These are phyloP conservation scores for Oxygymnocypris stewartii DNA, from an alignment of 2,113 vertebrate genomes.

Conservation along the genomic window DNA sequence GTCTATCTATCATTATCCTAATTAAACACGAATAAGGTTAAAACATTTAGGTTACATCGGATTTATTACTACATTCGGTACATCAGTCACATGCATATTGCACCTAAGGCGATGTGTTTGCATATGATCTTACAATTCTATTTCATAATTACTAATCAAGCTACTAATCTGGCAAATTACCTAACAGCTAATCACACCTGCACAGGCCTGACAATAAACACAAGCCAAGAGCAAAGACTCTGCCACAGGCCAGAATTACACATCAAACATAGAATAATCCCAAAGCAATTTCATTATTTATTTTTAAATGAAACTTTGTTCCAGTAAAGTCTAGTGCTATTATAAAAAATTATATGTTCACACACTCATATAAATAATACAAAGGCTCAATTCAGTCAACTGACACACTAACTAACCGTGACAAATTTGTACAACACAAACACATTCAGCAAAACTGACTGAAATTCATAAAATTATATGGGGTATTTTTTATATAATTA, in stretches of 20 bases:
- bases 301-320: constrained; percentile 22
- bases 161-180: constrained; percentile 20
- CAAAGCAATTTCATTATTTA: background rate
- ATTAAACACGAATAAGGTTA: background rate
- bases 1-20: background rate
- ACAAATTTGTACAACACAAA: background rate
- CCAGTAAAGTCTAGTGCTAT: background rate
- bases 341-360: background rate
- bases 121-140: background rate
- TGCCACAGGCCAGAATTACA: constrained; percentile 13
- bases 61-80: background rate
- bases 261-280: constrained; percentile 21
- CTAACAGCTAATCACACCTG: constrained; percentile 30
- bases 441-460: constrained; percentile 5
- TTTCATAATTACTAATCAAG: constrained; percentile 34
- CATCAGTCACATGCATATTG: background rate
- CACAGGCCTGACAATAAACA: constrained; percentile 18
- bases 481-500: background rate
- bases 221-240: constrained; percentile 20
- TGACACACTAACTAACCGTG: background rate
- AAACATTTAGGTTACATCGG: background rate
- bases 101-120: background rate
- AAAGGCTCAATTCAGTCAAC: background rate
- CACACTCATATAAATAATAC: background rate
- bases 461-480: background rate